These are phyloP conservation scores for Lagocephalus sceleratus DNA, from an alignment of 2,797 vertebrate genomes.

Conservation along the genomic window DNA sequence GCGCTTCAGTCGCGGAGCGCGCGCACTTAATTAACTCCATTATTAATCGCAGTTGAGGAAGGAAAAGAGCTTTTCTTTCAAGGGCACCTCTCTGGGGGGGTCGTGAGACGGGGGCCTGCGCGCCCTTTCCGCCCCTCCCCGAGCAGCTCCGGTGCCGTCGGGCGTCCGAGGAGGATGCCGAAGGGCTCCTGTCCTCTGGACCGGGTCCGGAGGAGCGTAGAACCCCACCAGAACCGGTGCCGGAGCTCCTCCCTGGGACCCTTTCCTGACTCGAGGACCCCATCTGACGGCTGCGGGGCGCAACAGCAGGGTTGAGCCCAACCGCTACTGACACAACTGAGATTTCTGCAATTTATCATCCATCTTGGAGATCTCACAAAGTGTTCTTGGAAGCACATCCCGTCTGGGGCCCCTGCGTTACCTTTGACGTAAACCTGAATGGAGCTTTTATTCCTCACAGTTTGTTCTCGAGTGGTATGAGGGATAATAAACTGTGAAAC, in stretches of 20 bases:
- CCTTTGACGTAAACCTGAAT: slow-evolving; percentile 41
- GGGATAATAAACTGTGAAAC: slow-evolving; percentile 50
- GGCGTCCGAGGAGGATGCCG: slow-evolving; percentile 33
- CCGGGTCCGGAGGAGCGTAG: slow-evolving; percentile 58
- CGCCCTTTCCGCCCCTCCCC: slow-evolving; percentile 38
- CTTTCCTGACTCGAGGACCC: slow-evolving; percentile 51
- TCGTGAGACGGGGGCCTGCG: no score
- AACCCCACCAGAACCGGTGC: slow-evolving; percentile 46
- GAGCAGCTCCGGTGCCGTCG: slow-evolving; percentile 67
- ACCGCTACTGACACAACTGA: not conserved
- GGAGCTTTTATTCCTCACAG: slow-evolving; percentile 27
- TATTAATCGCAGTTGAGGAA: no score
- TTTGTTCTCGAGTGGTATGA: slow-evolving; percentile 27
- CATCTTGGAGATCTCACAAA: slow-evolving; percentile 13
- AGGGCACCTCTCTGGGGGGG: slow-evolving; percentile 34
- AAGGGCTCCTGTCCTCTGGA: slow-evolving; percentile 28
- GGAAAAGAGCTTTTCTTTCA: no score
- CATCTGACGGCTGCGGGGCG: slow-evolving; percentile 62
- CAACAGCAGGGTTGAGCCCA: slow-evolving; percentile 6
- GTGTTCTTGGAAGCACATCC: slow-evolving; percentile 38
- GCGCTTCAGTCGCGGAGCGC: no score
- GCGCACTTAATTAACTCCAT: no score
- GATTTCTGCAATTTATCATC: slow-evolving; percentile 13
- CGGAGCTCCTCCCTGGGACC: slow-evolving; percentile 5
- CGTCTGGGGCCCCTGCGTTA: not conserved